Conservation (phyloP, 1,140 invertebrate species). For the Melanaphis sacchari region DNA sequence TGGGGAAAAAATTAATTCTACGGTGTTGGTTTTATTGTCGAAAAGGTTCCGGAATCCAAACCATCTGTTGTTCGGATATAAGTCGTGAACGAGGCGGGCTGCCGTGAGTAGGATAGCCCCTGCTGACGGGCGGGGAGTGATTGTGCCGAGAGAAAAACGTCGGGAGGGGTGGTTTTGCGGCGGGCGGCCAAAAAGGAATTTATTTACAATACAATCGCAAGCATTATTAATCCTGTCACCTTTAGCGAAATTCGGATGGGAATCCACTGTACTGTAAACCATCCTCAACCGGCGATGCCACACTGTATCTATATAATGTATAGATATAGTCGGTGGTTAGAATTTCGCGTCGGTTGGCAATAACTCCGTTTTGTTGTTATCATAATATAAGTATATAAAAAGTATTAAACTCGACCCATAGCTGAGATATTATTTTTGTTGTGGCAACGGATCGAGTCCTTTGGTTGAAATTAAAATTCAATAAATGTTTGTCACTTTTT, state of each 20-base stretch:
- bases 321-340: background rate
- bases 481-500: background rate
- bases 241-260: constrained; percentile 10
- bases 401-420: background rate
- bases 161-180: background rate
- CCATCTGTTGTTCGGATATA: constrained; percentile 52
- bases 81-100: background rate
- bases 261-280: constrained; percentile 33
- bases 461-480: background rate
- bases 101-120: background rate
- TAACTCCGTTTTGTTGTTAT: background rate
- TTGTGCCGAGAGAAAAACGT: background rate
- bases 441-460: background rate
- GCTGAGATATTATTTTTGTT: background rate
- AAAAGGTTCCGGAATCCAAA: constrained; percentile 34
- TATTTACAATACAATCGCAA: constrained; percentile 48
- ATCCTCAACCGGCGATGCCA: background rate
- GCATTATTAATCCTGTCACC: constrained; percentile 53
- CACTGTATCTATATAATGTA: background rate
- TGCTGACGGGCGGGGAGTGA: background rate
- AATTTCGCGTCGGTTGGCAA: background rate
- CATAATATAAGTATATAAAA: background rate
- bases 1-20: constrained; percentile 52
- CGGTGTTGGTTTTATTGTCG: constrained; percentile 50
- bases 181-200: constrained; percentile 18